phyloP scores from a whole-genome alignment of 2,888 invertebrate species.

The Mylabris sibirica region DNA sequence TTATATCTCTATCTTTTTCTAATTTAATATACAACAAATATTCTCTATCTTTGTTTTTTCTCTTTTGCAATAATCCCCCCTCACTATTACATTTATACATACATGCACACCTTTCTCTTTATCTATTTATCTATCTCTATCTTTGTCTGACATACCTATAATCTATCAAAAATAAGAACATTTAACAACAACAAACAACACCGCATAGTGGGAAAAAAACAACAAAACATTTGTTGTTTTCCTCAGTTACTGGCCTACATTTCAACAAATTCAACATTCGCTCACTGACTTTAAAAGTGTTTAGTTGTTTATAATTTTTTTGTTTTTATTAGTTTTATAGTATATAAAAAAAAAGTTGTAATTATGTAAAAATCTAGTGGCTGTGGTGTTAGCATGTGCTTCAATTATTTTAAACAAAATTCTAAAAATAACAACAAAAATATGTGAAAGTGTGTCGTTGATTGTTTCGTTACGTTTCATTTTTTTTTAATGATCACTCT shows the following conservation, averaged over 20 bases:
- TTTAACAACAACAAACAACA: not conserved
- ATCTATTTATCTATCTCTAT: not conserved
- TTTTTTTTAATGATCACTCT: not conserved
- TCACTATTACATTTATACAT: not conserved
- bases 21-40: not conserved
- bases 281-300: not conserved
- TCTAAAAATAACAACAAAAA: not conserved
- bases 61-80: not conserved
- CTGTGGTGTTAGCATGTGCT: too few species aligned
- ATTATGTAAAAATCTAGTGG: not conserved
- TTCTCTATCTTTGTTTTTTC: not conserved
- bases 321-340: not conserved
- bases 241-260: not conserved
- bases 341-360: not conserved
- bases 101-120: not conserved
- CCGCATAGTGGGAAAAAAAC: not conserved
- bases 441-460: constrained; percentile 4
- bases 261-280: constrained; percentile 5
- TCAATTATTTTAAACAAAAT: not conserved
- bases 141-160: not conserved
- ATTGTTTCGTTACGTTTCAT: not conserved
- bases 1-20: not conserved
- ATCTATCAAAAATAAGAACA: constrained; percentile 2
- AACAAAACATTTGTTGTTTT: constrained; percentile 2
- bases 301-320: not conserved